Base-by-base conservation (phyloP, 2,888 invertebrate genomes). In the Athripsodes cinereus region DNA sequence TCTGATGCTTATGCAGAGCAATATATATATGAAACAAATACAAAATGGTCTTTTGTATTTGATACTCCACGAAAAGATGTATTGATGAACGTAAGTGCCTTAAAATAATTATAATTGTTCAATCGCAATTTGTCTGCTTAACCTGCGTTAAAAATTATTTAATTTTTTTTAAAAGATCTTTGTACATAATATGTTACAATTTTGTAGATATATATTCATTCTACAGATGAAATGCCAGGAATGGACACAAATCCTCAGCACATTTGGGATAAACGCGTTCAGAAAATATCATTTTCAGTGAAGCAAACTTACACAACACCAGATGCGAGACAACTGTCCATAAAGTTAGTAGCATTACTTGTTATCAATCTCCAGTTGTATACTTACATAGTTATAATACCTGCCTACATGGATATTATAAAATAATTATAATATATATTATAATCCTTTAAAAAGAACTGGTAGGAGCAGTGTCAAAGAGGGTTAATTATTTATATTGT, bases 231-330 rank as follows among this genome's bases (percentile, higher is more conserved):
- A 71, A 81, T 85, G 70, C 84, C 87, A 1, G 84, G 85, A 0
- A 69, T 84, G 22, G 88, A 88, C 64, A 80, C 84, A 65, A 82
- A 81, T 66, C 83, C 87, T 0, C 88, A 88, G 66, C 84, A 86
- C 63, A 74, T 83, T 1, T 89, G 88, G 88, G 81, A 83, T 48
- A 80, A 77, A 10, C 74, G 77, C 18, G 81, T 85, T 1, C 78
- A 80, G 62, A 80, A 78, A 65, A 80, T 86, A 1, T 80, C 81
- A 0, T 85, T 90, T 68, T 85, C 86, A 0, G 84, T 88, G 21
- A 87, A 88, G 67, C 84, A 87, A 68, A 89, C 89, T 0, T 88
- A 88, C 69, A 89, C 89, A 0, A 89, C 88, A 0, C 81, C 82
- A 58, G 87, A 88, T 67, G 87, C 88, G 0, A 76, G 83, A 0